Evolutionary conservation across 2,113 vertebrate genomes (phyloP).

Genomic region (Phylloscopus trochiloides): DNA sequence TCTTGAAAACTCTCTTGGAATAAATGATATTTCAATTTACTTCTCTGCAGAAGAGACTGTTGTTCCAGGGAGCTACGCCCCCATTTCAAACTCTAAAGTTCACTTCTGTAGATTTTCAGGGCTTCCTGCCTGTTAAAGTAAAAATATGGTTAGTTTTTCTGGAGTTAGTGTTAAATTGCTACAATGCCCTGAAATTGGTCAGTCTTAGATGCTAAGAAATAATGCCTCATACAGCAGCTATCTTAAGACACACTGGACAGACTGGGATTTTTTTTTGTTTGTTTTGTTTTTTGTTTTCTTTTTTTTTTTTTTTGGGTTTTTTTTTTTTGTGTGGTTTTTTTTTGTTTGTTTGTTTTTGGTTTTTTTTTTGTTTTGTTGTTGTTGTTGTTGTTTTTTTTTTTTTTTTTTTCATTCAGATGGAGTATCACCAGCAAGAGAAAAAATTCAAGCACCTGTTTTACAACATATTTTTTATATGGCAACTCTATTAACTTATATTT

Average conservation of each 20-base stretch:
- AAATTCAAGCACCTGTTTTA: background rate
- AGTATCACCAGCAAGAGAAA: background rate
- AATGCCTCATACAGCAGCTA: background rate
- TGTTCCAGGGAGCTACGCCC: background rate
- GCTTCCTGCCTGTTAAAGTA: background rate
- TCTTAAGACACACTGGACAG: background rate
- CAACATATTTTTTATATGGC: fast-evolving
- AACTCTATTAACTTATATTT: background rate
- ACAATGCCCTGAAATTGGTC: background rate
- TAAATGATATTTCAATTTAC: background rate
- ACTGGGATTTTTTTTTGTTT: too few relatives aligned
- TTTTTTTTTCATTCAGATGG: background rate
- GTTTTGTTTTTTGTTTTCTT: too few relatives aligned
- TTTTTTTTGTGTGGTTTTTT: too few relatives aligned
- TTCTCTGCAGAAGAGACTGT: background rate
- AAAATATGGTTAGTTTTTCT: background rate
- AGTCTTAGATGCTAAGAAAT: background rate
- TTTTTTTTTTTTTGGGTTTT: background rate
- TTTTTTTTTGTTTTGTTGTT: too few relatives aligned
- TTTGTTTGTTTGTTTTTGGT: too few relatives aligned
- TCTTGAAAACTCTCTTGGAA: background rate
- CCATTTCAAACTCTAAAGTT: background rate
- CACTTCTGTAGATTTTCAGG: background rate
- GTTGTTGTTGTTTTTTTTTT: too few relatives aligned
- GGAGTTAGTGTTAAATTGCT: background rate